A percentile compares a stretch with the other conserved stretches of the same genome.
phyloP scores from a whole-genome alignment of 2,113 vertebrate species.

The Coryphaenoides rupestris region DNA sequence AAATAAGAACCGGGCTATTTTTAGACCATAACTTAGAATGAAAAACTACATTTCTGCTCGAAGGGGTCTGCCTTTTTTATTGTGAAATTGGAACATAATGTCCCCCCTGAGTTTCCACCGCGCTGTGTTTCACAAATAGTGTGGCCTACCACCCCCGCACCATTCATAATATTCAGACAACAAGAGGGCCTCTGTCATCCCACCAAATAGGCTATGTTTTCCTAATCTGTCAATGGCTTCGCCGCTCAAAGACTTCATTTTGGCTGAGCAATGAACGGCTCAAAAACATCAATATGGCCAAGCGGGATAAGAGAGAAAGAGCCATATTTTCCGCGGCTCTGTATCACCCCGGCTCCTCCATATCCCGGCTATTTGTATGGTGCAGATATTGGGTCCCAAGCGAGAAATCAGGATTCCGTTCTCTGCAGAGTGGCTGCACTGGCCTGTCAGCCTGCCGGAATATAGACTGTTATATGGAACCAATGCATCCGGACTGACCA shows the following conservation, averaged over 20 bases:
- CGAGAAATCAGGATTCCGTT: constrained; percentile 67
- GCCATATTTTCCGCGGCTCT: constrained; percentile 53
- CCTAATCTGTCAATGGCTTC: constrained; percentile 65
- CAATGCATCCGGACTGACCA: constrained; percentile 66
- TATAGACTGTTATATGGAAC: constrained; percentile 73
- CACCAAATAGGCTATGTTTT: constrained; percentile 66
- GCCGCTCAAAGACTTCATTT: constrained; percentile 68
- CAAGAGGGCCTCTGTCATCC: constrained; percentile 55
- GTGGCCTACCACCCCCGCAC: constrained; percentile 56
- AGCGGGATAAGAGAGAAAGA: constrained; percentile 70
- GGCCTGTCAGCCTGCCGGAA: constrained; percentile 56
- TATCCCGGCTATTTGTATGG: constrained; percentile 62
- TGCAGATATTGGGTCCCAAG: constrained; percentile 66
- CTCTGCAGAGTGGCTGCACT: constrained; percentile 52
- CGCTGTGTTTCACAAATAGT: constrained; percentile 52
- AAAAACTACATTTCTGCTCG: constrained; percentile 30
- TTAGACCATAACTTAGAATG: background rate
- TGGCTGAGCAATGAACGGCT: constrained; percentile 69
- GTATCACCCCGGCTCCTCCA: constrained; percentile 50
- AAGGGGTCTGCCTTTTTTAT: constrained; percentile 28
- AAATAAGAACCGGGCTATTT: no score
- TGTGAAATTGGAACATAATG: constrained; percentile 37
- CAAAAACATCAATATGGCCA: constrained; percentile 69
- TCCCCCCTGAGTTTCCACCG: constrained; percentile 44
- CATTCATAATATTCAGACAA: constrained; percentile 66